These are phyloP conservation scores for Neoscelio sp. DNA, from an alignment of 2,888 invertebrate species.

Conservation along the genomic window DNA sequence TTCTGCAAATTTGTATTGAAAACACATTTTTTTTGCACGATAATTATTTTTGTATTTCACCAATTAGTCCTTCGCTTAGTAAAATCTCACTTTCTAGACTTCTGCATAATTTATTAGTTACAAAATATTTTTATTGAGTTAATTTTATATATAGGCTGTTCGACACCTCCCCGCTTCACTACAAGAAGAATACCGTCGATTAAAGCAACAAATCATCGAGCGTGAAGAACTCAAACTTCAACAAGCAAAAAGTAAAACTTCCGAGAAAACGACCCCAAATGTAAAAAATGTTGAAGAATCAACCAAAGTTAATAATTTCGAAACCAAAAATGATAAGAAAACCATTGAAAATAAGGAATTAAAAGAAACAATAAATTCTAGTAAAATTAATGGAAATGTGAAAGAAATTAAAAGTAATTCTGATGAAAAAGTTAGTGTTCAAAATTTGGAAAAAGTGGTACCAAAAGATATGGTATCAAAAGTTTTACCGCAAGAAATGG, in stretches of 20 bases:
- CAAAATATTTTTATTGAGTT: constrained; percentile 45
- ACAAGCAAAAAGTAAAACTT: background rate
- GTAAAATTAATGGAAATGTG: constrained; percentile 2
- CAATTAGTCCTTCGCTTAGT: too few relatives aligned
- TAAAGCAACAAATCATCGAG: constrained; percentile 81
- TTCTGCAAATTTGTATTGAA: too few relatives aligned
- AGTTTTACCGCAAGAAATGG: too few relatives aligned
- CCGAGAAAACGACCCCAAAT: background rate
- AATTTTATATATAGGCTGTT: constrained; percentile 79
- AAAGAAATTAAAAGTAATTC: constrained; percentile 41
- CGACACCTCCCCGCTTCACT: constrained; percentile 81
- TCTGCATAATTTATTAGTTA: background rate
- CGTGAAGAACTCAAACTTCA: constrained; percentile 76
- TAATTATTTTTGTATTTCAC: too few relatives aligned
- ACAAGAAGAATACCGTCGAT: constrained; percentile 82
- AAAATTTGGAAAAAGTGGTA: too few relatives aligned
- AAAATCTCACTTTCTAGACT: too few relatives aligned
- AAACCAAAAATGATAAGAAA: background rate
- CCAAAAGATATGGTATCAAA: too few relatives aligned
- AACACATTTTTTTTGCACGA: too few relatives aligned
- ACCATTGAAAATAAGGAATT: background rate
- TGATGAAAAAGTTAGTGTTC: too few relatives aligned
- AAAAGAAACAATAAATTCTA: too few relatives aligned
- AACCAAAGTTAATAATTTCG: background rate
- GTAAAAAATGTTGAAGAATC: constrained; percentile 4